Percentiles rank a stretch among this genome's conserved stretches.
Evolutionary conservation across 2,888 invertebrate species (phyloP).

Genomic region (Antheraea assamensis): DNA sequence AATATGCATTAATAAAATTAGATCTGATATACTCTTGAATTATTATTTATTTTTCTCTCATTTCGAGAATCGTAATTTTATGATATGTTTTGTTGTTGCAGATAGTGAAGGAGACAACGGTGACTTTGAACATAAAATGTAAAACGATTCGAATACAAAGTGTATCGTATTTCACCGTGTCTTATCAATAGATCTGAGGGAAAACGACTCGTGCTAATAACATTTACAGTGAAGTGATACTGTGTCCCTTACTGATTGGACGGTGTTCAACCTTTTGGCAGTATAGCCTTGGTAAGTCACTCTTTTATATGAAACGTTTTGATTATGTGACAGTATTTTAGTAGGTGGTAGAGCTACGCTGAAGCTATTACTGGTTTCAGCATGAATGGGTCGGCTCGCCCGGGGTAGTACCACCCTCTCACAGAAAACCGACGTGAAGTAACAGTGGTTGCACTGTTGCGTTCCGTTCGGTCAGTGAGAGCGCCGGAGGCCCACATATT

Average conservation of each 20-base stretch:
- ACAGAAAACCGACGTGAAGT: too few relatives aligned
- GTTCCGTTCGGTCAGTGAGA: too few relatives aligned
- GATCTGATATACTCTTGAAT: background rate
- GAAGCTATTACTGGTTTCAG: too few relatives aligned
- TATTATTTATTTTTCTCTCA: background rate
- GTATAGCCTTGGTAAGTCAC: constrained; percentile 63
- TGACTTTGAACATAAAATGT: constrained; percentile 44
- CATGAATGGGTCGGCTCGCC: too few relatives aligned
- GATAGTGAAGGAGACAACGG: constrained; percentile 49
- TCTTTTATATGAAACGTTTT: constrained; percentile 5
- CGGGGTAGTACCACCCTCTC: too few relatives aligned
- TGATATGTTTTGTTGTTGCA: constrained; percentile 46
- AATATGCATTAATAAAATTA: background rate
- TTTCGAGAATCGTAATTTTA: background rate
- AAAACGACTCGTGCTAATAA: constrained; percentile 34
- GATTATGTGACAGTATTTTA: background rate
- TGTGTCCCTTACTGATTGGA: constrained; percentile 48
- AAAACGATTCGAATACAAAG: constrained; percentile 29
- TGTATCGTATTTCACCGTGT: constrained; percentile 26
- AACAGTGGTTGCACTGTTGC: too few relatives aligned
- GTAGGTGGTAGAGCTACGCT: too few relatives aligned
- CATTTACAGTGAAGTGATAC: constrained; percentile 51
- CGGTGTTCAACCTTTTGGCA: constrained; percentile 47
- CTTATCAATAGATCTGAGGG: constrained; percentile 24
- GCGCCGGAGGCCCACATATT: too few relatives aligned